Percentiles rank a stretch among this genome's conserved stretches.
Evolutionary conservation across 2,113 vertebrate species (phyloP).

Genomic region (Patagioenas fasciata): DNA sequence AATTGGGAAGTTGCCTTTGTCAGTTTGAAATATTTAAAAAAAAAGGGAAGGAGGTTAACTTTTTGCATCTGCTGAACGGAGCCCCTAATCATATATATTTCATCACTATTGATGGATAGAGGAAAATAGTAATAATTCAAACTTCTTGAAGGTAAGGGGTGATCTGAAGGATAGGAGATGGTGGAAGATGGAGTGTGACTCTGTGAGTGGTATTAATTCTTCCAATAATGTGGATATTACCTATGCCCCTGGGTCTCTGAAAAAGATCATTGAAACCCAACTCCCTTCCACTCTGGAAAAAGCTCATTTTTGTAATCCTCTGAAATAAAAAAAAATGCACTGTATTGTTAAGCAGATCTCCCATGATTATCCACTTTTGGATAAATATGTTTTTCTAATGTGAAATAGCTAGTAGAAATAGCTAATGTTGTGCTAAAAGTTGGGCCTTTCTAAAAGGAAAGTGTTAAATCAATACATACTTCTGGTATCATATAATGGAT

Average conservation of each 20-base stretch:
- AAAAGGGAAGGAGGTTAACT: background rate
- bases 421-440: background rate
- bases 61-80: background rate
- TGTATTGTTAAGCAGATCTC: background rate
- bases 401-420: background rate
- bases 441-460: background rate
- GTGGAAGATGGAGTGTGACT: background rate
- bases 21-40: background rate
- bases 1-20: background rate
- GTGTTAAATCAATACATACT: background rate
- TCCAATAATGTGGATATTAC: background rate
- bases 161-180: background rate
- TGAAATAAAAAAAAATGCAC: background rate
- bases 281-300: background rate
- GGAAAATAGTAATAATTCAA: background rate
- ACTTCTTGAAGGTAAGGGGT: background rate
- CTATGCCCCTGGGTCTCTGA: background rate
- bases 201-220: background rate
- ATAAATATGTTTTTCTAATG: background rate
- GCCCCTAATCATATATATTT: background rate
- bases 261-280: background rate
- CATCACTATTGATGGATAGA: background rate
- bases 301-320: background rate
- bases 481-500: constrained; percentile 10
- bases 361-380: background rate